phyloP scores from a whole-genome alignment of 2,888 invertebrate species.

The Nomada fucata region DNA sequence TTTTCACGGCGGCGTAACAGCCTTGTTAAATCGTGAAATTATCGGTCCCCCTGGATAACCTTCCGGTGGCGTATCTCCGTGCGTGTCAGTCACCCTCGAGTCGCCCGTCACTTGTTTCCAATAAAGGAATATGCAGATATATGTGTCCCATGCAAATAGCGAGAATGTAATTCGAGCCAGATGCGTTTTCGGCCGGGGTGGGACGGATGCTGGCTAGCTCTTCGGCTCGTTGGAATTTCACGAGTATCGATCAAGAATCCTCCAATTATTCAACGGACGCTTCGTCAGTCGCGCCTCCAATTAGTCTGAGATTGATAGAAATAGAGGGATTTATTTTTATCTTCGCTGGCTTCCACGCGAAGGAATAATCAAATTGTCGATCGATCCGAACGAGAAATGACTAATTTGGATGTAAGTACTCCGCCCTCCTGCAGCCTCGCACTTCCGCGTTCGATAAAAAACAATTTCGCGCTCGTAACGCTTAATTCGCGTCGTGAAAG shows the following conservation, averaged over 20 bases:
- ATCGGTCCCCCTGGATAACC: not conserved
- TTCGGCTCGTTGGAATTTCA: slow-evolving; percentile 45
- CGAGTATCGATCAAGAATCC: slow-evolving; percentile 33
- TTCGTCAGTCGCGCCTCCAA: slow-evolving; percentile 39
- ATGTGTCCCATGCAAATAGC: slow-evolving; percentile 43
- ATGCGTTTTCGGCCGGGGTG: slow-evolving; percentile 23
- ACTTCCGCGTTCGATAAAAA: too few species aligned
- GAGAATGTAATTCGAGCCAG: not conserved
- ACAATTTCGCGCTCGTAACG: too few species aligned
- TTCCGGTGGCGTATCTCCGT: not conserved
- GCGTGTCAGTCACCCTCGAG: not conserved
- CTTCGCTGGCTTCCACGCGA: not conserved
- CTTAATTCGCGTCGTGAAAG: too few species aligned
- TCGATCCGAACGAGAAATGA: slow-evolving; percentile 20
- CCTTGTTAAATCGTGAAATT: slow-evolving; percentile 16
- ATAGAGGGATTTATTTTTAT: slow-evolving; percentile 17
- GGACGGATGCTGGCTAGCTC: not conserved
- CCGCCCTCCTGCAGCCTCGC: too few species aligned
- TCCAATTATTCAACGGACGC: slow-evolving; percentile 51
- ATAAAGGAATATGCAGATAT: slow-evolving; percentile 42
- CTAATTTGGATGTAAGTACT: slow-evolving; percentile 2
- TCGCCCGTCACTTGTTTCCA: not conserved
- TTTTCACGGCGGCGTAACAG: slow-evolving; percentile 1
- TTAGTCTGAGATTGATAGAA: slow-evolving; percentile 49
- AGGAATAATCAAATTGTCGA: not conserved